A percentile compares a stretch with the other conserved stretches of the same genome.
phyloP scores from a whole-genome alignment of 2,888 invertebrate genomes.

The Ectemnius cavifrons region DNA sequence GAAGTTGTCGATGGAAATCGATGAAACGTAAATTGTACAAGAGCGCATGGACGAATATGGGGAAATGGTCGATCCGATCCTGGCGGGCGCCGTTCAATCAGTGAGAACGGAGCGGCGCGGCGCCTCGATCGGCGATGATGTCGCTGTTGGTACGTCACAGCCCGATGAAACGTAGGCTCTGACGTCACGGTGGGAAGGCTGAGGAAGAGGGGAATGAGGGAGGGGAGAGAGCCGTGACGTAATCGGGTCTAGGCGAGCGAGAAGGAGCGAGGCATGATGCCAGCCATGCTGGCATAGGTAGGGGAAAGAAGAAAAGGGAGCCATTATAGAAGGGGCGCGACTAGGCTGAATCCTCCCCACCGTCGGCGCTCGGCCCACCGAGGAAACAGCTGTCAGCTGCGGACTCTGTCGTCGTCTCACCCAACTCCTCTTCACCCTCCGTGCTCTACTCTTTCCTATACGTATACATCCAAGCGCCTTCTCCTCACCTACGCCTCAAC shows the following conservation, averaged over 20 bases:
- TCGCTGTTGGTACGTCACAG: slow-evolving; percentile 52
- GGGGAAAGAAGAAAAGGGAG: slow-evolving; percentile 78
- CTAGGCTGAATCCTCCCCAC: slow-evolving; percentile 78
- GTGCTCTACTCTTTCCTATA: no score
- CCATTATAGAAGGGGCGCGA: slow-evolving; percentile 79
- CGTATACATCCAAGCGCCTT: no score
- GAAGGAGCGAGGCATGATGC: slow-evolving; percentile 61
- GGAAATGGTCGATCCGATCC: slow-evolving; percentile 28
- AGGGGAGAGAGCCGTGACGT: slow-evolving; percentile 37
- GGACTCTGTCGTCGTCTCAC: slow-evolving; percentile 66
- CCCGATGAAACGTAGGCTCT: slow-evolving; percentile 39
- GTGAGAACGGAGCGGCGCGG: slow-evolving; percentile 30
- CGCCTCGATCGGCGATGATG: slow-evolving; percentile 56
- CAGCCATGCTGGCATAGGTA: slow-evolving; percentile 75
- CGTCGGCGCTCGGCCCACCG: slow-evolving; percentile 77
- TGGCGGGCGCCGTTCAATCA: slow-evolving; percentile 36
- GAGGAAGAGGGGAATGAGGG: slow-evolving; percentile 41
- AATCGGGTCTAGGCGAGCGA: slow-evolving; percentile 43
- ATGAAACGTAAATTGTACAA: no score
- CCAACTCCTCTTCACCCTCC: slow-evolving; percentile 47
- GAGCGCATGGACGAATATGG: no score
- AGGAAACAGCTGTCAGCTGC: slow-evolving; percentile 78
- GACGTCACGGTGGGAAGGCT: slow-evolving; percentile 48
- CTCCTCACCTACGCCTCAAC: no score
- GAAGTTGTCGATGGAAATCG: no score